Percentiles rank a stretch among this genome's conserved stretches.
phyloP scores from a whole-genome alignment of 1,140 invertebrate species.

The Bombus pyrosoma region DNA sequence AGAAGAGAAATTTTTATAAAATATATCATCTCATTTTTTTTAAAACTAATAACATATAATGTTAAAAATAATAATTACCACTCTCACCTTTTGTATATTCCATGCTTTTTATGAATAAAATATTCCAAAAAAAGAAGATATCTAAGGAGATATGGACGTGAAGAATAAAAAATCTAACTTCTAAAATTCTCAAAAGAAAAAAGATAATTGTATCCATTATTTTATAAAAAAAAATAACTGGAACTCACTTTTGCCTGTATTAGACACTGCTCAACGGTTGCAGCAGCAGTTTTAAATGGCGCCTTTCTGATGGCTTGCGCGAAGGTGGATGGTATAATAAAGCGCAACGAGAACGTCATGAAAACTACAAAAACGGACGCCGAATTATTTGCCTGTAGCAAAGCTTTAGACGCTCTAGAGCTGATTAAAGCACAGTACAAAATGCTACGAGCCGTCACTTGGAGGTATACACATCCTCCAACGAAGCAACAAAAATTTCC shows the following conservation, averaged over 20 bases:
- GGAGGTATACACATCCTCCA: slow-evolving; percentile 78
- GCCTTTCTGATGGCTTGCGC: slow-evolving; percentile 70
- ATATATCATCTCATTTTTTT: not conserved
- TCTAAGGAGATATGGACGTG: too few relatives aligned
- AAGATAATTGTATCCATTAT: not conserved
- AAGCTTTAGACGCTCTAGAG: slow-evolving; percentile 69
- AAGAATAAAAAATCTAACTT: not conserved
- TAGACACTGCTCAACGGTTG: slow-evolving; percentile 72
- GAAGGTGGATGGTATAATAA: slow-evolving; percentile 64
- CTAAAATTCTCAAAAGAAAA: too few relatives aligned
- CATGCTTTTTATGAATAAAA: too few relatives aligned
- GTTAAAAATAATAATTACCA: not conserved
- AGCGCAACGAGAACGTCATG: slow-evolving; percentile 46
- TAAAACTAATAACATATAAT: not conserved
- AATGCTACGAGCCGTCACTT: slow-evolving; percentile 77
- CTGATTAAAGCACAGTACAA: slow-evolving; percentile 73
- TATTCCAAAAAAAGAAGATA: too few relatives aligned
- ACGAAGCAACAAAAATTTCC: slow-evolving; percentile 55
- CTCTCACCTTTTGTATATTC: not conserved
- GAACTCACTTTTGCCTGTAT: not conserved
- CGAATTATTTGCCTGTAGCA: slow-evolving; percentile 60
- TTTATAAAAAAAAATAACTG: not conserved
- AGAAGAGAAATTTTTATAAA: not conserved
- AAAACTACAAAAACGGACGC: slow-evolving; percentile 36
- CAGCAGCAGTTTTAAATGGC: slow-evolving; percentile 74